Evolutionary conservation across 2,797 vertebrate species (phyloP).

Genomic region (Chlorospingus semifuscus): DNA sequence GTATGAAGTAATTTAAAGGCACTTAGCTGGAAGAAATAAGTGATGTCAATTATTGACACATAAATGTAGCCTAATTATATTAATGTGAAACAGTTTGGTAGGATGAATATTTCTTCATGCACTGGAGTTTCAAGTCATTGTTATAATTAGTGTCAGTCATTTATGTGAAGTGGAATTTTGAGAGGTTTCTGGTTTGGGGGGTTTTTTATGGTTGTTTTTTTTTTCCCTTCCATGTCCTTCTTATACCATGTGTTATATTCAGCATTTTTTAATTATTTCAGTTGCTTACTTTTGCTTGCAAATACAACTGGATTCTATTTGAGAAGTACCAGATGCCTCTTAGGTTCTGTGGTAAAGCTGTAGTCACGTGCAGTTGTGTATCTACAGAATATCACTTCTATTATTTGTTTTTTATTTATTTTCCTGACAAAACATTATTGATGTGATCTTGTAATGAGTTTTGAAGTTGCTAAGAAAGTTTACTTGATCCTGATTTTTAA

Average conservation of each 20-base stretch:
- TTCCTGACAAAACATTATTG: not conserved
- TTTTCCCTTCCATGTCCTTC: accelerated
- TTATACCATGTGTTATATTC: not conserved
- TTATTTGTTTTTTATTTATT: not conserved
- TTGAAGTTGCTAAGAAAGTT: not conserved
- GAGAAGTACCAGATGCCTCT: not conserved
- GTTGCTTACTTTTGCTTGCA: not conserved
- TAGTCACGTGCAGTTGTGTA: accelerated
- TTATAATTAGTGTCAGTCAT: not conserved
- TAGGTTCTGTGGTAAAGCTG: not conserved
- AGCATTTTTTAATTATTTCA: not conserved
- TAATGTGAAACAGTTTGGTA: conserved; percentile 4
- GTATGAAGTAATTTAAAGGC: conserved; percentile 9
- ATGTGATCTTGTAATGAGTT: not conserved
- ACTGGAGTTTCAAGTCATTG: not conserved
- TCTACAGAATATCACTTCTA: not conserved
- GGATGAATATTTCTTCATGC: not conserved
- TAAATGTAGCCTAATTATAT: conserved; percentile 31
- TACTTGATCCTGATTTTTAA: not conserved
- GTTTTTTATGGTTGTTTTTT: not conserved
- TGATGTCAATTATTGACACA: conserved; percentile 41
- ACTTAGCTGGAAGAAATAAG: conserved; percentile 34
- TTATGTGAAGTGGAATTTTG: not conserved
- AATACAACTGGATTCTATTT: not conserved
- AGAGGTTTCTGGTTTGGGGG: not conserved